Evolutionary conservation across 2,797 vertebrate genomes (phyloP), one percentile per base, ranked within the genome.

Genomic region (Pampus argenteus): DNA sequence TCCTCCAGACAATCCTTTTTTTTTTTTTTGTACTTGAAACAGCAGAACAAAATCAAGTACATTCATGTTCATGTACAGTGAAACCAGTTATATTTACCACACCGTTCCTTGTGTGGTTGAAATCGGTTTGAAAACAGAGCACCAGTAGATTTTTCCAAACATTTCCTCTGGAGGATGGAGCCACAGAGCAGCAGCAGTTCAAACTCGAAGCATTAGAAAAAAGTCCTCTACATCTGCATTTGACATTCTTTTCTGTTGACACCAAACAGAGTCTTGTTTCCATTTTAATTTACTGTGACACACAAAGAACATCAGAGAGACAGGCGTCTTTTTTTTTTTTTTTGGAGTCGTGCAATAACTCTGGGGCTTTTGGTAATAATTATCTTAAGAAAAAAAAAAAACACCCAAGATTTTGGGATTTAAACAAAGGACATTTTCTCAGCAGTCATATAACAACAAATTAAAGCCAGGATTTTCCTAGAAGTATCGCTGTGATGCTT

Each of bases 351-450:
- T 73, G 85, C 91, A 92, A 90, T 89, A 90, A 93, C 84, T 88
- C 80, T 78, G 75, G 64, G 62, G 57, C 91, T 92, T 93, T 94
- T 93, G 91, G 92, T 88, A 93, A 92, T 94, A 93, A 94, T 94
- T 93, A 94, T 93, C 87, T 79, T 78, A 72, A 83, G 78, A 87
- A 84, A 77, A 61, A 76, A 74, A 82, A 73, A 79, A 86, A 89
- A 88, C 81, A 86, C 78, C 71, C 73, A 79, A 70, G 70, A 78
- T 71, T 82, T 91, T 85, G 85, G 88, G 82, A 91, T 90, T 88
- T 88, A 92, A 93, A 87, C 78, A 91, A 90, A 92, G 92, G 86
- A 60, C 54, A 68, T 90, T 90, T 90, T 93, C 86, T 89, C 79
- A 88, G 80, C 89, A 87, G 86, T 89, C 90, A 82, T 82, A 82